Base-by-base conservation (phyloP, 1,140 invertebrate species). In the Hypothenemus hampei region DNA sequence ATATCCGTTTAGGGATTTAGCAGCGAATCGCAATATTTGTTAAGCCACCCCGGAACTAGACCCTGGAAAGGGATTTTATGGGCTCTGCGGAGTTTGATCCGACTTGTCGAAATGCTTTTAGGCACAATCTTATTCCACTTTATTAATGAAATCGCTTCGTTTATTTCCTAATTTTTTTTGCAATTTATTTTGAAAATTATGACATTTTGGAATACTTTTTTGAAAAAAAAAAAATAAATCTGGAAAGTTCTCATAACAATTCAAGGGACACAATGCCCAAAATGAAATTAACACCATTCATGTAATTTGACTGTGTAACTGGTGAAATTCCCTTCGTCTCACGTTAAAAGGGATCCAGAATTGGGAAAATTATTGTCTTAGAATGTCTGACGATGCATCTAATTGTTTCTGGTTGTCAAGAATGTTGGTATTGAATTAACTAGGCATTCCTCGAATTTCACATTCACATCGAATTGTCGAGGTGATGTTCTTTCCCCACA, bases 101-200 rank as follows among this genome's bases (percentile, higher is more conserved):
- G 41, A 44, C 21, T 44, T 44, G 41, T 44, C 41, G 41, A 44
- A 44, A 44, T 23, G 41, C 41, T 44, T 44, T 44, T n/a, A 19
- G 19, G 22, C n/a, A 44, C 16, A 13, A 15, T 37, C 16, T 37
- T 37, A 16, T 7, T 13, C 15, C 4, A 15, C 35, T 37, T 37
- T 37, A 16, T 37, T 37, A 37, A 37, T 37, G 11, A 7, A 16
- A 37, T 1, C 8, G 13, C 13, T 31, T 13, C 26, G 26, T 31
- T n/a, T n/a, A n/a, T n/a, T n/a, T n/a, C n/a, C n/a, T n/a, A n/a
- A n/a, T n/a, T n/a, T n/a, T n/a, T n/a, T n/a, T n/a, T n/a, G n/a
- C n/a, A n/a, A n/a, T n/a, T n/a, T n/a, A n/a, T n/a, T n/a, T n/a
- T n/a, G n/a, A n/a, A n/a, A n/a, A n/a, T n/a, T n/a, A n/a, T n/a